phyloP scores from a whole-genome alignment of 2,797 vertebrate species.

The Poecilia velifera region DNA sequence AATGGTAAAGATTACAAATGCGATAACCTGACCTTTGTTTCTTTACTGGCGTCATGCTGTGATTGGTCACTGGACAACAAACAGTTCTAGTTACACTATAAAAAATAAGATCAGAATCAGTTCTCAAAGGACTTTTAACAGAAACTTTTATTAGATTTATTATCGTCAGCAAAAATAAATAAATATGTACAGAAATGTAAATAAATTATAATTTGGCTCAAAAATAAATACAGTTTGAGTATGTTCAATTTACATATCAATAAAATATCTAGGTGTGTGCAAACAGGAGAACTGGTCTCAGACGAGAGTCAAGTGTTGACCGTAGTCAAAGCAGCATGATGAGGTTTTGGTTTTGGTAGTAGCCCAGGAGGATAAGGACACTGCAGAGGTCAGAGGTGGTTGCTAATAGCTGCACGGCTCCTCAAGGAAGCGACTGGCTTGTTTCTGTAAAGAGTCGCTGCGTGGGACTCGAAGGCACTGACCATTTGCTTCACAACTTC shows the following conservation, averaged over 20 bases:
- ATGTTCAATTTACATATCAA: slow-evolving; percentile 14
- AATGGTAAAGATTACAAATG: background rate
- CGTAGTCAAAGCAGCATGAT: background rate
- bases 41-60: background rate
- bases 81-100: background rate
- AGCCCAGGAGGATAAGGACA: background rate
- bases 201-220: slow-evolving; percentile 54
- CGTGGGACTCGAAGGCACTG: slow-evolving; percentile 79
- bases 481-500: slow-evolving; percentile 86
- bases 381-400: background rate
- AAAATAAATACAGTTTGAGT: slow-evolving; percentile 57
- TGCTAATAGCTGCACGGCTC: slow-evolving; percentile 35
- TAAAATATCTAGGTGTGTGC: slow-evolving; percentile 17
- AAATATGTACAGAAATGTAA: slow-evolving; percentile 48
- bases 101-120: background rate
- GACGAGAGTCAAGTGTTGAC: slow-evolving; percentile 13
- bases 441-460: slow-evolving; percentile 67
- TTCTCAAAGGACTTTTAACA: background rate
- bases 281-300: slow-evolving; percentile 48
- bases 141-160: slow-evolving; percentile 1
- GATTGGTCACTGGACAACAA: background rate
- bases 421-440: slow-evolving; percentile 31
- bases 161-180: slow-evolving; percentile 49
- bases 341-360: background rate
- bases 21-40: background rate